Base-by-base conservation (phyloP, 2,888 invertebrate species). In the Idaea aversata region DNA sequence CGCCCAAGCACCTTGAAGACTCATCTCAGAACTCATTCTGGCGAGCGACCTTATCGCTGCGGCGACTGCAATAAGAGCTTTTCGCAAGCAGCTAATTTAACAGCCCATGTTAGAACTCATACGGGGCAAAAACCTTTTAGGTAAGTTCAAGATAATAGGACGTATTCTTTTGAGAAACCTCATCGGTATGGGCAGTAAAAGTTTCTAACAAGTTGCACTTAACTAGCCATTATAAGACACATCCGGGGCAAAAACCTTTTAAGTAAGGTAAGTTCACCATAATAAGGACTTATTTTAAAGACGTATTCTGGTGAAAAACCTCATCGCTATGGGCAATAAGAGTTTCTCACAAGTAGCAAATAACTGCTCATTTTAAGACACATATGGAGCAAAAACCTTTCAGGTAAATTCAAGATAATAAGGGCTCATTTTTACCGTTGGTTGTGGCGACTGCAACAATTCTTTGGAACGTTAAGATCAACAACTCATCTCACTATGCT, bases 341-440 rank as follows among this genome's bases (percentile, higher is more conserved):
- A 98, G 98, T 74, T 99, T 99, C 91, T 98, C 98, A 62, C 99
- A 99, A 91, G 99, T 99, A 61, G 99, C 99, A 71, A 99, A 99
- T 91, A 75, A 99, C 99, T 7, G 99, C 99, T 13, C 99, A 99
- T 88, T 97, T 98, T 16, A 94, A 98, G 75, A 98, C 98, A 5
- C 99, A 99, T 89, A 97, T 97, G 68, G 99, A 99, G 0, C 99
- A 99, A 91, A 99, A 99, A 85, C 99, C 99, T 59, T 99, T 99
- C 86, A 86, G 93, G 93, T 93, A 77, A 70, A 73, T 64, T 35
- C 3, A 25, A 25, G 47, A 15, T 7, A 25, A 25, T 25, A n/a
- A n/a, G n/a, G n/a, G n/a, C n/a, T n/a, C n/a, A n/a, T n/a, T n/a
- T n/a, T n/a, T n/a, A n/a, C n/a, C n/a, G n/a, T n/a, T n/a, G n/a